Evolutionary conservation across 2,888 invertebrate species (phyloP), one percentile per base, ranked within the genome.

Genomic region (Osmoderma eremita): DNA sequence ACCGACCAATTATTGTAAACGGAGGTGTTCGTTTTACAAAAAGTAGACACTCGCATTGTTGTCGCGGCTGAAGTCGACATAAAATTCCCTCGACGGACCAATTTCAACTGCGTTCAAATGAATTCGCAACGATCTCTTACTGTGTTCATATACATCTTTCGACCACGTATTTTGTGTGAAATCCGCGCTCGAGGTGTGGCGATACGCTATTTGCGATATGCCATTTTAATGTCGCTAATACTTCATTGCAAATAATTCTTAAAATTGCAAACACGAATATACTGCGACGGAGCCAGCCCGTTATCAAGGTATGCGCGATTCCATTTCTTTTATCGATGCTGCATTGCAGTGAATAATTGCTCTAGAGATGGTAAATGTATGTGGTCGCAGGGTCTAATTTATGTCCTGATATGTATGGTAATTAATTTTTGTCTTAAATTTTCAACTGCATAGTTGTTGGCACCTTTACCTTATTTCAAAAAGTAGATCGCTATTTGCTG

Each of bases 161-260:
- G 15, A 17, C 38, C 17, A 12, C n/a, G 38, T 38, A 17, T 36
- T 53, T 53, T 36, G n/a, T 53, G 53, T 17, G n/a, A 61, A 45
- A 61, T 61, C 45, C 48, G 3, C 17, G 42, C 45, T 15, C 58
- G 17, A 61, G 58, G 58, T 61, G 58, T 61, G 58, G 58, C 36
- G 58, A 61, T 61, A 48, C 41, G 42, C 45, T 45, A 45, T 61
- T n/a, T 15, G 15, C 58, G 48, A 12, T 61, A 61, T 45, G 45
- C 18, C 42, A 45, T 24, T 61, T 61, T 48, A 61, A 61, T 61
- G 45, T 61, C 36, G 17, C 42, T 17, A 61, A 61, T 61, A 17
- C 58, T 61, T 61, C 58, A 61, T 45, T 12, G 58, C 36, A 45
- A 45, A 48, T n/a, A 48, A 61, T 61, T 61, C 58, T 61, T 61